Conservation (phyloP, 2,113 vertebrate species). For the human (Homo sapiens) region DNA sequence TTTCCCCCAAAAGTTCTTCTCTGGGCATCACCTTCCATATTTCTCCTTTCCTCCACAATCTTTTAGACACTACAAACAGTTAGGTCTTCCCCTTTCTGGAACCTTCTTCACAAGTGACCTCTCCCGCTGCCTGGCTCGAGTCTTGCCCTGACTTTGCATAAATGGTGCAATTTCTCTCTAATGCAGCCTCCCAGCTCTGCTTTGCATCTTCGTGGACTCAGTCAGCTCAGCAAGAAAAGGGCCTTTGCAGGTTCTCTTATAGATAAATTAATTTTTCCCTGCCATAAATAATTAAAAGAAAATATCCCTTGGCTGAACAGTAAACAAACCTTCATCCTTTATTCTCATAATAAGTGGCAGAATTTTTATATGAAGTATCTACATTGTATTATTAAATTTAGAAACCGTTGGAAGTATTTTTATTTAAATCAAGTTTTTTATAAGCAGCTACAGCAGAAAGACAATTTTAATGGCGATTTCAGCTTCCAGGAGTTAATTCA, state of each 20-base stretch:
- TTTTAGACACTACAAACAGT: not conserved
- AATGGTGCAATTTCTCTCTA: not conserved
- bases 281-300: conserved; percentile 23
- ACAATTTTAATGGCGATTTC: not conserved
- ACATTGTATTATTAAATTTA: not conserved
- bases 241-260: not conserved
- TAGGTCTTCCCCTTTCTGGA: not conserved
- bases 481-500: not conserved
- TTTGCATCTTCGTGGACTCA: not conserved
- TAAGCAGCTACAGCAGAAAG: not conserved
- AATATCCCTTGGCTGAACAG: not conserved
- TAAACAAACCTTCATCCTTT: not conserved
- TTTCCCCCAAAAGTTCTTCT: not conserved
- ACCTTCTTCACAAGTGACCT: not conserved
- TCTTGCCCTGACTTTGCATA: not conserved
- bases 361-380: not conserved
- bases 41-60: not conserved
- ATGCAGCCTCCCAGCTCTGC: not conserved
- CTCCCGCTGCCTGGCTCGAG: not conserved
- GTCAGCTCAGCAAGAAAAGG: not conserved
- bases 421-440: conserved; percentile 3
- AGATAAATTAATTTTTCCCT: not conserved
- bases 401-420: not conserved
- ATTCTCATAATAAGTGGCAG: too few species aligned
- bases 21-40: not conserved